Percentiles rank a stretch among this genome's conserved stretches.
These are phyloP conservation scores for Chrysolina oricalcia DNA, from an alignment of 2,888 invertebrate species.

Conservation along the genomic window DNA sequence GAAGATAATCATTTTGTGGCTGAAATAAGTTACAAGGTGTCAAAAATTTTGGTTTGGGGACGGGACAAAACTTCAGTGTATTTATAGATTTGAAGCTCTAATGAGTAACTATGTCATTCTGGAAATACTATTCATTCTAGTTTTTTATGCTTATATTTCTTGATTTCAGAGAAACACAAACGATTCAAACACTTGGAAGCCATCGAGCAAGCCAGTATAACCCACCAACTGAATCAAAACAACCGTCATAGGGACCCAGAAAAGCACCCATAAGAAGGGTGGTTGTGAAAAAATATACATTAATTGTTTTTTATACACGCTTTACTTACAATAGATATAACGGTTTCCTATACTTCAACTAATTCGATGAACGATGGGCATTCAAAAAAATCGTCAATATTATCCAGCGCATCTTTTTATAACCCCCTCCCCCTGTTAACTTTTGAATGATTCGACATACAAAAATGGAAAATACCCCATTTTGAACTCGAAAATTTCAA, in stretches of 20 bases:
- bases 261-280: slow-evolving; percentile 68
- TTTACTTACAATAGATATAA: slow-evolving; percentile 25
- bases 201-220: slow-evolving; percentile 66
- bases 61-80: too few species aligned
- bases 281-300: background rate
- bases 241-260: slow-evolving; percentile 70
- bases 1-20: too few species aligned
- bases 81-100: too few species aligned
- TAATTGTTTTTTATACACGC: slow-evolving; percentile 32
- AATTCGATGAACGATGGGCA: background rate
- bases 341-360: slow-evolving; percentile 8
- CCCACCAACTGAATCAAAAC: slow-evolving; percentile 62
- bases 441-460: too few species aligned
- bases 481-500: too few species aligned
- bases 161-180: slow-evolving; percentile 77
- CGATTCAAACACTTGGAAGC: slow-evolving; percentile 77
- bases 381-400: slow-evolving; percentile 4
- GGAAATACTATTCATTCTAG: background rate
- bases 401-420: too few species aligned
- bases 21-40: too few species aligned
- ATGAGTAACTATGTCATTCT: background rate
- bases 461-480: too few species aligned
- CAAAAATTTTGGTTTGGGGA: too few species aligned
- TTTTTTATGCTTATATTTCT: background rate
- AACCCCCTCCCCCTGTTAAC: too few species aligned